These are phyloP conservation scores for Galaxias olidus DNA, from an alignment of 2,797 vertebrate genomes.

Conservation along the genomic window DNA sequence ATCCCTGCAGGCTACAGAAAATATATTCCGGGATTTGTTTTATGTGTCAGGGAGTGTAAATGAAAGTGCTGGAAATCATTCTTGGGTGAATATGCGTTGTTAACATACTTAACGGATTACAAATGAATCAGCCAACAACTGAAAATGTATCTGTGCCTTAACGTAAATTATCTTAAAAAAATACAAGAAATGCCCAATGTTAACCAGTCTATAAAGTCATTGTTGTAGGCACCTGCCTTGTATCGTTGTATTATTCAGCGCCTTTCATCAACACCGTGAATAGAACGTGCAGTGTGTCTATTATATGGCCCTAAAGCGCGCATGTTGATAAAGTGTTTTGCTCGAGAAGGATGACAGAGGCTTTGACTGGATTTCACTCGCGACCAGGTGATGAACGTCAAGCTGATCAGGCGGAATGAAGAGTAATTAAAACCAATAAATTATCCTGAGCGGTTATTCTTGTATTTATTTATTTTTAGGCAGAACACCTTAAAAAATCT, in stretches of 20 bases:
- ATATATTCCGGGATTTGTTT: no score
- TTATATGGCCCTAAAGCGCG: slow-evolving; percentile 79
- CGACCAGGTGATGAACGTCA: slow-evolving; percentile 90
- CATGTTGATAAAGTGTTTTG: slow-evolving; percentile 97
- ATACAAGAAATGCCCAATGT: slow-evolving; percentile 97
- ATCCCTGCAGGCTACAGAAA: no score
- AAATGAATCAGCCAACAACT: no score
- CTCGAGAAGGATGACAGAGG: slow-evolving; percentile 93
- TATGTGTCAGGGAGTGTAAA: no score
- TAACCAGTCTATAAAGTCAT: slow-evolving; percentile 99
- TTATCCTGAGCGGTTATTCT: slow-evolving; percentile 90
- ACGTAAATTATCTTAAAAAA: slow-evolving; percentile 63
- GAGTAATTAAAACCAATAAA: slow-evolving; percentile 99
- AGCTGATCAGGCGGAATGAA: slow-evolving; percentile 95
- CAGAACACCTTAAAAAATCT: no score
- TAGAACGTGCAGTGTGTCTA: slow-evolving; percentile 86
- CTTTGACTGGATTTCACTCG: slow-evolving; percentile 91
- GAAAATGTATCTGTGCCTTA: no score
- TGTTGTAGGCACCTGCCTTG: slow-evolving; percentile 95
- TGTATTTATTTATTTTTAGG: slow-evolving; percentile 82
- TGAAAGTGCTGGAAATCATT: no score
- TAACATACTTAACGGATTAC: no score
- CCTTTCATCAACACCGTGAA: slow-evolving; percentile 98
- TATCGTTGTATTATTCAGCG: slow-evolving; percentile 92
- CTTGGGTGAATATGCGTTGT: no score